Conservation (phyloP, 2,888 invertebrate species). For the Andrena bucephala region DNA sequence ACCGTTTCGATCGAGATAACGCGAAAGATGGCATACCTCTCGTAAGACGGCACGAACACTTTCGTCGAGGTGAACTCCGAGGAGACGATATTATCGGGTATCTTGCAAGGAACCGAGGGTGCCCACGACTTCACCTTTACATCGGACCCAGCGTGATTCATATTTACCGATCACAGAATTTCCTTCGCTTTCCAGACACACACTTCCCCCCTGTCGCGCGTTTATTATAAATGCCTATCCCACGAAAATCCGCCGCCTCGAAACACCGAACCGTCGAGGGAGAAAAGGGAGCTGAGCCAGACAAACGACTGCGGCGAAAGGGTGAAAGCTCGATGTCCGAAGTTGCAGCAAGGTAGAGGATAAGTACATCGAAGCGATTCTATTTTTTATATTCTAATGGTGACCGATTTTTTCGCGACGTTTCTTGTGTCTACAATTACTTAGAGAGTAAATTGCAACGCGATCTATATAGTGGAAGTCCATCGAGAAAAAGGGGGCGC, state of each 20-base stretch:
- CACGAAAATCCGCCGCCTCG: not conserved
- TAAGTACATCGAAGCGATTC: not conserved
- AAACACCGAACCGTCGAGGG: slow-evolving; percentile 6
- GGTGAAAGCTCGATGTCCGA: not conserved
- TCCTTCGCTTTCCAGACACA: not conserved
- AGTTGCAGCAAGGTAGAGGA: not conserved
- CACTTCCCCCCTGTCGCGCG: not conserved
- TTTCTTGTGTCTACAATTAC: not conserved
- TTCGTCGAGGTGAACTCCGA: slow-evolving; percentile 69
- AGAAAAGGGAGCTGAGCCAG: not conserved
- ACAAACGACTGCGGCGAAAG: slow-evolving; percentile 12
- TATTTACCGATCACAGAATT: not conserved
- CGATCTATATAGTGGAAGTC: not conserved
- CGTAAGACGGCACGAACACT: slow-evolving; percentile 74
- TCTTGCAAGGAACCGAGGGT: slow-evolving; percentile 64
- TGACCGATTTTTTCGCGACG: not conserved
- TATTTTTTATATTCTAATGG: not conserved
- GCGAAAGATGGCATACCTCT: slow-evolving; percentile 64
- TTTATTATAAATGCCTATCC: not conserved
- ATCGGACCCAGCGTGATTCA: slow-evolving; percentile 25
- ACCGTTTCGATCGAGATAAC: not conserved
- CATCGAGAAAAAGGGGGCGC: not conserved
- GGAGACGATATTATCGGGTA: slow-evolving; percentile 73
- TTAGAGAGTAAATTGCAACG: not conserved
- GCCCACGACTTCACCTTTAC: slow-evolving; percentile 66